Percentiles rank a stretch among this genome's conserved stretches.
These are phyloP conservation scores for Megalurothrips usitatus DNA, from an alignment of 2,888 invertebrate genomes.

Conservation along the genomic window DNA sequence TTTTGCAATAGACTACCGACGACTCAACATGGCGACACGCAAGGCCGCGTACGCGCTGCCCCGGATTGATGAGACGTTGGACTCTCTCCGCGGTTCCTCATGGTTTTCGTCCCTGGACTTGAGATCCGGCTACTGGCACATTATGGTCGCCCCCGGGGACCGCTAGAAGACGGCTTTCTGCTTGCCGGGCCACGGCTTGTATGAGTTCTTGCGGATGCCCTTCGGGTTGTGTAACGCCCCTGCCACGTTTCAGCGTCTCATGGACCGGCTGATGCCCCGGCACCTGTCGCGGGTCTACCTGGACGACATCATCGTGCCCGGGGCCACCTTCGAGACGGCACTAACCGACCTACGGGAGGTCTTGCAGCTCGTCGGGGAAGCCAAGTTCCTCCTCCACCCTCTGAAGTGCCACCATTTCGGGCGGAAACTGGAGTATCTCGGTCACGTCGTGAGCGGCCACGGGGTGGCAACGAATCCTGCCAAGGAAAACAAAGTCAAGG, in stretches of 20 bases:
- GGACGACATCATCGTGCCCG: conserved; percentile 29
- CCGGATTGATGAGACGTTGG: conserved; percentile 4
- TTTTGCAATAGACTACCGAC: not conserved
- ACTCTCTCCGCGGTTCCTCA: not conserved
- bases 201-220: not conserved
- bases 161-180: conserved; percentile 29
- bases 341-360: not conserved
- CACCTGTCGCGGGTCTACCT: conserved; percentile 19
- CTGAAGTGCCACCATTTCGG: conserved; percentile 28
- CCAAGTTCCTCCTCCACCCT: not conserved
- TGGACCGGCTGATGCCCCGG: not conserved
- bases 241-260: not conserved
- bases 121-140: conserved; percentile 6
- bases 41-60: conserved; percentile 9
- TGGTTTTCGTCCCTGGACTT: conserved; percentile 18
- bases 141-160: not conserved
- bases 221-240: not conserved
- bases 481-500: conserved; percentile 36
- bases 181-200: not conserved
- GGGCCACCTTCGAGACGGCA: not conserved
- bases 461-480: conserved; percentile 37
- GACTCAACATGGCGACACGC: not conserved
- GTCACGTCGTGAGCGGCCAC: conserved; percentile 34
- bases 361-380: not conserved
- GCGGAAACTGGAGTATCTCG: conserved; percentile 35